phyloP scores from a whole-genome alignment of 2,888 invertebrate species.

The Oligia latruncula region DNA sequence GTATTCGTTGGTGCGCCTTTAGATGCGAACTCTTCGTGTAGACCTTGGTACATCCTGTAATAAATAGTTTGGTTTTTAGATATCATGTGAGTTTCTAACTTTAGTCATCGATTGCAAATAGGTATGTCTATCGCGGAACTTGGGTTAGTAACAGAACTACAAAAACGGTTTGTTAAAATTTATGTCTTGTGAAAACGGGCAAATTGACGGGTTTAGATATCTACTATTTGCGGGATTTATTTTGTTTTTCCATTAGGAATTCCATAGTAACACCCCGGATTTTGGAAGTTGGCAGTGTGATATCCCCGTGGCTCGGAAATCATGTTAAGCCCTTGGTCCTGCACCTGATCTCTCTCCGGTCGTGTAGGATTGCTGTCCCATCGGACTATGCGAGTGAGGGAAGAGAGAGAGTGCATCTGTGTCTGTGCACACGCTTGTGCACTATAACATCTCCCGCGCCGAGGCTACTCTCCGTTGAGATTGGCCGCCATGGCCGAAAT shows the following conservation, averaged over 20 bases:
- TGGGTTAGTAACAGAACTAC: not conserved
- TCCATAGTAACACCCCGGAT: not conserved
- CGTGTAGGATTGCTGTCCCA: not conserved
- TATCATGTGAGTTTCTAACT: conserved; percentile 22
- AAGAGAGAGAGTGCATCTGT: not conserved
- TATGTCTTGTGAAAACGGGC: not conserved
- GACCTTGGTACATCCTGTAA: conserved; percentile 98
- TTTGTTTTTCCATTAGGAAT: not conserved
- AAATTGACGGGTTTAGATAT: not conserved
- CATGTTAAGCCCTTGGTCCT: too few relatives aligned
- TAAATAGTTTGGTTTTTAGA: conserved; percentile 28
- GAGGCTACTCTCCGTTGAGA: not conserved
- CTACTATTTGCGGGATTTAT: not conserved
- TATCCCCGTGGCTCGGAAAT: not conserved
- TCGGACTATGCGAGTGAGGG: not conserved
- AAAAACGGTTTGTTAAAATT: not conserved
- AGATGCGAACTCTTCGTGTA: conserved; percentile 99
- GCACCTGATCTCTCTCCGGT: too few relatives aligned
- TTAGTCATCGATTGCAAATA: conserved; percentile 8
- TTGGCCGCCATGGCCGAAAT: not conserved
- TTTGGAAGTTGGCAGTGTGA: not conserved
- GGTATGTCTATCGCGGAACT: conserved; percentile 13
- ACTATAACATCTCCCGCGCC: not conserved
- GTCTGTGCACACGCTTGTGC: not conserved
- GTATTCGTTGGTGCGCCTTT: conserved; percentile 99